These are phyloP conservation scores for Sinhomidia bicolor DNA, from an alignment of 2,888 invertebrate genomes.

Conservation along the genomic window DNA sequence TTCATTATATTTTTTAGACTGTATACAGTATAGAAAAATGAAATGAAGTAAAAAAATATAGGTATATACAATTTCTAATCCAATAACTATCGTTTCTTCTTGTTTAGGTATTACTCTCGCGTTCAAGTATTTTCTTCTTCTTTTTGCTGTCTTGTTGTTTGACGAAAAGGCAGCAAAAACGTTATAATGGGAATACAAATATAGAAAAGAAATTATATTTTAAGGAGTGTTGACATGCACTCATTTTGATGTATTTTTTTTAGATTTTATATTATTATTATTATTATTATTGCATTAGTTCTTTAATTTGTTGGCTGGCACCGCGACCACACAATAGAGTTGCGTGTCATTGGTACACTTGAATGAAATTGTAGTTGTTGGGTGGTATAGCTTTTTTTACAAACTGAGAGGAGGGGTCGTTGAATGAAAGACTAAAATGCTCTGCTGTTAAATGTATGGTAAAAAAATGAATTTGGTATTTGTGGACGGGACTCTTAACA, in stretches of 20 bases:
- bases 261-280: background rate
- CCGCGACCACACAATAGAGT: background rate
- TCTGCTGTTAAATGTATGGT: background rate
- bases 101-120: background rate
- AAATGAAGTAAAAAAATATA: constrained; percentile 2
- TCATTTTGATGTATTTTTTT: background rate
- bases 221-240: constrained; percentile 33
- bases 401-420: background rate
- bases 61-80: constrained; percentile 8
- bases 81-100: background rate
- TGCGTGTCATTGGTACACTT: background rate
- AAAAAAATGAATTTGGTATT: background rate
- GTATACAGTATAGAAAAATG: background rate
- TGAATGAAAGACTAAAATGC: constrained; percentile 16
- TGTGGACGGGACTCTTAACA: background rate
- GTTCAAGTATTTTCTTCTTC: background rate
- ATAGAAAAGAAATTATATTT: background rate
- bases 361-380: background rate
- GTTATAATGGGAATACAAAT: background rate
- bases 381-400: background rate
- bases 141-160: background rate
- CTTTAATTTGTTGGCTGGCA: background rate
- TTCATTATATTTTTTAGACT: background rate
- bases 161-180: background rate
- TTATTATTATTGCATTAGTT: background rate